These are phyloP conservation scores for Antheraea mylitta DNA, from an alignment of 1,140 invertebrate species.

Conservation along the genomic window DNA sequence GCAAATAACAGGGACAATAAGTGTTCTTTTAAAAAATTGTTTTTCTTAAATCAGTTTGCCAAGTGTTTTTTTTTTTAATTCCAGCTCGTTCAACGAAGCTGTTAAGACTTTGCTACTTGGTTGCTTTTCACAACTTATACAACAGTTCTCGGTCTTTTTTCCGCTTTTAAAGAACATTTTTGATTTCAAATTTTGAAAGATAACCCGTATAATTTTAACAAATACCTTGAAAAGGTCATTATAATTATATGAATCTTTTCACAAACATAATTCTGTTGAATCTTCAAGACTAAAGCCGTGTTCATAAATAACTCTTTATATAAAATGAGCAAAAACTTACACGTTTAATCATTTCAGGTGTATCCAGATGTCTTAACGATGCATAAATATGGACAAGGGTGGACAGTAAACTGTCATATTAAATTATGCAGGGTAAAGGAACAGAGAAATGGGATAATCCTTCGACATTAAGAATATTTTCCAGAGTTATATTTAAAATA, in stretches of 20 bases:
- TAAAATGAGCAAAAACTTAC: background rate
- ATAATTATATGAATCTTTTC: too few relatives aligned
- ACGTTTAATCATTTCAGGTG: background rate
- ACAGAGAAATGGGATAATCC: slow-evolving; percentile 56
- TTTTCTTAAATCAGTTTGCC: too few relatives aligned
- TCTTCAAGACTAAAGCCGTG: background rate
- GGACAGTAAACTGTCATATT: slow-evolving; percentile 56
- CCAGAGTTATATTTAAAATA: background rate
- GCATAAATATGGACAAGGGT: slow-evolving; percentile 44
- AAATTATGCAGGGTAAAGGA: slow-evolving; percentile 49
- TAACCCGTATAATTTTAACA: too few relatives aligned
- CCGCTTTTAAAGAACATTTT: too few relatives aligned
- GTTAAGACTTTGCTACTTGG: too few relatives aligned
- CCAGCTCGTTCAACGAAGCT: background rate
- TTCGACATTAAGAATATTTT: slow-evolving; percentile 17
- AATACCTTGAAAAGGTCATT: too few relatives aligned
- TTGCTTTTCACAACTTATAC: too few relatives aligned
- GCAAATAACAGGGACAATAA: too few relatives aligned
- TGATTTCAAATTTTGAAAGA: too few relatives aligned
- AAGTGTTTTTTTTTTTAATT: background rate
- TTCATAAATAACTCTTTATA: background rate
- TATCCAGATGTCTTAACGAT: background rate
- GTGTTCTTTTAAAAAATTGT: too few relatives aligned
- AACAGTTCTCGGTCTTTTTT: too few relatives aligned
- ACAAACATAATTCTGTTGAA: background rate